Conservation (phyloP, 2,113 vertebrate genomes). For the Baryphthengus martii region DNA sequence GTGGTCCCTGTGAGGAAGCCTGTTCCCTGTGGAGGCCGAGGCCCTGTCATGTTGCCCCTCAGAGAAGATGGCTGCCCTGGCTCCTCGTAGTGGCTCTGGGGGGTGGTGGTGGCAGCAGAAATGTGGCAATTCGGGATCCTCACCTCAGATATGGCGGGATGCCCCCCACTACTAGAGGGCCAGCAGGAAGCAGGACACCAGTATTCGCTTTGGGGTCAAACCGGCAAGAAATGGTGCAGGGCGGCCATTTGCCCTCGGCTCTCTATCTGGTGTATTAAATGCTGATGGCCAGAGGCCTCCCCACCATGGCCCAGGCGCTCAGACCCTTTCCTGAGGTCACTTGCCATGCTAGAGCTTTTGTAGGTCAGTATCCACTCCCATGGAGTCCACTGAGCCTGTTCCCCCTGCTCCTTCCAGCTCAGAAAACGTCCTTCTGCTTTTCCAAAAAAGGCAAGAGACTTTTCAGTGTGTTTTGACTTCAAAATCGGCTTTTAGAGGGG, state of each 20-base stretch:
- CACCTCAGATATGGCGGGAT: neutral
- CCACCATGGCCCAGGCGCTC: fast-evolving
- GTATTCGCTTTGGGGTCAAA: neutral
- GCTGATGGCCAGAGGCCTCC: neutral
- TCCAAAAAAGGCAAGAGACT: neutral
- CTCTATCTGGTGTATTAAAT: neutral
- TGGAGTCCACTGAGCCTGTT: neutral
- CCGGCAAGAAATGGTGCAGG: neutral
- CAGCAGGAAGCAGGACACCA: fast-evolving
- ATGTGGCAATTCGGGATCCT: neutral
- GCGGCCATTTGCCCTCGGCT: neutral
- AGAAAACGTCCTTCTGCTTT: neutral
- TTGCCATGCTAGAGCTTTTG: neutral
- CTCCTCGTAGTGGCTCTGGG: too few species aligned
- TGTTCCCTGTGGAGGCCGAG: neutral
- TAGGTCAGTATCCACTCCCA: neutral
- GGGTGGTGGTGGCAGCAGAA: neutral
- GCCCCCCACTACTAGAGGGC: too few species aligned
- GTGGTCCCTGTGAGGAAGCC: fast-evolving
- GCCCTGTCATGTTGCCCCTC: neutral
- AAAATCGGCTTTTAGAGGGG: neutral
- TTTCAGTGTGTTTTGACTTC: neutral
- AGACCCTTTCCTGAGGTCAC: neutral
- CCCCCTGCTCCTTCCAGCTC: neutral
- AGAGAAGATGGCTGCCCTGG: neutral